Base-by-base conservation (phyloP, 2,797 vertebrate genomes). In the Anableps anableps region DNA sequence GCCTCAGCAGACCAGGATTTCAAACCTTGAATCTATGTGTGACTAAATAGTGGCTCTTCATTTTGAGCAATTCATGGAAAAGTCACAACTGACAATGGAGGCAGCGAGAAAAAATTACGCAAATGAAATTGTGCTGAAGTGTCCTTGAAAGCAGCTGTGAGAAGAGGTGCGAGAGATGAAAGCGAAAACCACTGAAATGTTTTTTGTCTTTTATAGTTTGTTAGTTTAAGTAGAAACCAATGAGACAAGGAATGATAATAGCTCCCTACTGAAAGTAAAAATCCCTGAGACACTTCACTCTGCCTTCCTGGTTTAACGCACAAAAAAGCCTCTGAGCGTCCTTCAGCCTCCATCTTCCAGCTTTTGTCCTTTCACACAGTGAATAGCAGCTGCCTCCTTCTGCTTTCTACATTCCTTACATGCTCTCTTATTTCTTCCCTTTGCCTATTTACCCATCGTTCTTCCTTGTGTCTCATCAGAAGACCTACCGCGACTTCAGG, bases 401-500 rank as follows among this genome's bases (percentile, higher is more conserved):
- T 21, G 45, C 78, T 79, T 5, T 19, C 77, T 53, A 36, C 87
- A 87, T 90, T 90, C 87, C 81, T 89, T 77, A 86, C 85, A 83
- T 83, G 76, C 53, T 83, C 72, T 86, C 45, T 43, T 83, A 55
- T 86, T 81, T 48, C 21, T 43, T 72, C 36, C 50, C 36, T 26
- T 78, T 70, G 77, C 41, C 17, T 76, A 78, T 58, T 70, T 76
- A 45, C 75, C 47, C 29, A 3, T 31, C 38, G 36, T 48, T 53
- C 29, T 45, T 5, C 64, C 36, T 48, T 31, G 31, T 55, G 6
- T 68, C 74, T 36, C 43, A n/a, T 23, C 95, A 99, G 98, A 99
- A 99, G 95, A 97, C 96, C 51, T 99, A 98, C 89, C 96, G 97
- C 68, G 98, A 99, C 95, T 99, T 99, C 95, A 93, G 98, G 76